phyloP scores from a whole-genome alignment of 1,140 invertebrate species.

The Heliothis subflexa region DNA sequence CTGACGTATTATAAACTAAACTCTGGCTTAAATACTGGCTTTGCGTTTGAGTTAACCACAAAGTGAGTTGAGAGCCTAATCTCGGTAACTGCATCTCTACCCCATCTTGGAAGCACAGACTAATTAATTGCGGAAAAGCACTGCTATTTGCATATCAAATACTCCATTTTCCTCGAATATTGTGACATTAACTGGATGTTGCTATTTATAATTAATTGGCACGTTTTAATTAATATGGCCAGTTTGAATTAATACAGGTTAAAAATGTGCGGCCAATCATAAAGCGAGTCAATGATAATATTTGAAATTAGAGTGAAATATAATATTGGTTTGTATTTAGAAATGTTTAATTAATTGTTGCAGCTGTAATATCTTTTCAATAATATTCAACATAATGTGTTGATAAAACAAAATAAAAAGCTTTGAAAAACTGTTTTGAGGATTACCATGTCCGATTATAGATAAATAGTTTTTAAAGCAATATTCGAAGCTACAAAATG shows the following conservation, averaged over 20 bases:
- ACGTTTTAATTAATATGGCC: background rate
- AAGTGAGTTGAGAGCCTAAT: slow-evolving; percentile 11
- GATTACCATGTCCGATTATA: too few relatives aligned
- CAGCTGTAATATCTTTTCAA: too few relatives aligned
- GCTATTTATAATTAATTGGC: slow-evolving; percentile 2
- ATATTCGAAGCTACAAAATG: too few relatives aligned
- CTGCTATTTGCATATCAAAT: slow-evolving; percentile 11
- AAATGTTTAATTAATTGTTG: too few relatives aligned
- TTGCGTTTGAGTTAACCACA: slow-evolving; percentile 17
- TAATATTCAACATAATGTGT: too few relatives aligned
- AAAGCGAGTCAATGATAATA: slow-evolving; percentile 11
- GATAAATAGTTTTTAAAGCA: too few relatives aligned
- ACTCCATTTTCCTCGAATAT: background rate
- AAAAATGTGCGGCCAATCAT: background rate
- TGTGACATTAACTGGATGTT: slow-evolving; percentile 9
- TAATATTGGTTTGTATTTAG: background rate
- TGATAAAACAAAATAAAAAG: too few relatives aligned
- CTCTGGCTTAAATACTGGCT: background rate
- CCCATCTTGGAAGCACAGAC: background rate
- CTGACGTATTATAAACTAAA: background rate
- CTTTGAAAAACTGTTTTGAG: too few relatives aligned
- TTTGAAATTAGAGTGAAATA: slow-evolving; percentile 11
- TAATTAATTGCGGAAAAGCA: slow-evolving; percentile 38
- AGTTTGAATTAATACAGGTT: slow-evolving; percentile 3
- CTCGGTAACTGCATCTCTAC: background rate